Percentiles rank a stretch among this genome's conserved stretches.
These are phyloP conservation scores for Acleris emargana DNA, from an alignment of 2,888 invertebrate genomes.

Conservation along the genomic window DNA sequence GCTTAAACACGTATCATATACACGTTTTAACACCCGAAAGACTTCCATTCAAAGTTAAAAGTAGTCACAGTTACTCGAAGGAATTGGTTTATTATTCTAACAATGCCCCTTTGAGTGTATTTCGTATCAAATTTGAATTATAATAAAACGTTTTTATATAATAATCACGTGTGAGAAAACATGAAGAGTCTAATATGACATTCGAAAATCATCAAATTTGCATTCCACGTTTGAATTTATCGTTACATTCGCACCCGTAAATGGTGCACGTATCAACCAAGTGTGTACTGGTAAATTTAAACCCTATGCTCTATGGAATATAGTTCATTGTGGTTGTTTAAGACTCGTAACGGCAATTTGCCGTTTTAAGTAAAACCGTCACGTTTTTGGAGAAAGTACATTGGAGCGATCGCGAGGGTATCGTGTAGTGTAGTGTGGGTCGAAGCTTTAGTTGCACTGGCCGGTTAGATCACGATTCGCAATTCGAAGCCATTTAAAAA, in stretches of 20 bases:
- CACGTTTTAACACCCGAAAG: too few species aligned
- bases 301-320: not conserved
- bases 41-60: too few species aligned
- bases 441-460: slow-evolving; percentile 12
- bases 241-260: slow-evolving; percentile 27
- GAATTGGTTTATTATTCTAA: too few species aligned
- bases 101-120: not conserved
- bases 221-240: slow-evolving; percentile 34
- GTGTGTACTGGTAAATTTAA: not conserved
- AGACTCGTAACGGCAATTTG: slow-evolving; percentile 31
- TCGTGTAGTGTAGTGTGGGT: slow-evolving; percentile 33
- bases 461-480: slow-evolving; percentile 2
- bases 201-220: slow-evolving; percentile 17
- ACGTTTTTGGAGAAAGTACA: slow-evolving; percentile 36
- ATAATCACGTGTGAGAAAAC: slow-evolving; percentile 22
- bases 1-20: too few species aligned
- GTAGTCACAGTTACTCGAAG: too few species aligned
- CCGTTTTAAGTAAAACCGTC: slow-evolving; percentile 29
- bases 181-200: slow-evolving; percentile 27
- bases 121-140: slow-evolving; percentile 5
- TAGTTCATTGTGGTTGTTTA: slow-evolving; percentile 20
- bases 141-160: slow-evolving; percentile 4
- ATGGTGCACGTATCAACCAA: slow-evolving; percentile 20
- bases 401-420: slow-evolving; percentile 19
- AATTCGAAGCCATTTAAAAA: not conserved